phyloP scores from a whole-genome alignment of 1,140 invertebrate genomes.

The Bombus consobrinus region DNA sequence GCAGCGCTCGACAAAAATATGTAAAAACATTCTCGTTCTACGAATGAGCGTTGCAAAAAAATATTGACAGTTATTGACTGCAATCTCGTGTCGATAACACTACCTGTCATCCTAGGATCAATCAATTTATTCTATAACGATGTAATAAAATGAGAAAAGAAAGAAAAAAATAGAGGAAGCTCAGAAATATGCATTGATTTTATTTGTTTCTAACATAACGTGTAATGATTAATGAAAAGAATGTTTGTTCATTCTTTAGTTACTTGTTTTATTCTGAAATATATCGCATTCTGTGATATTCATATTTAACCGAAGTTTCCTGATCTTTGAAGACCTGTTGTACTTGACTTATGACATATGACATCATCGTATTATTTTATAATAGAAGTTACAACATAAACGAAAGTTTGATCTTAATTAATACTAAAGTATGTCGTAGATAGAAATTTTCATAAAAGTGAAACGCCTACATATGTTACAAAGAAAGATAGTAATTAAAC shows the following conservation, averaged over 20 bases:
- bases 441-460: neutral
- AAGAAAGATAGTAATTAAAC: too few species aligned
- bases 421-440: neutral
- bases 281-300: too few species aligned
- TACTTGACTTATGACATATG: neutral
- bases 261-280: too few species aligned
- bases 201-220: neutral
- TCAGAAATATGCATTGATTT: neutral
- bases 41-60: neutral
- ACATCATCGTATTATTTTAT: neutral
- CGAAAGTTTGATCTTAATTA: neutral
- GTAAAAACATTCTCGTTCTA: neutral
- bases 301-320: too few species aligned
- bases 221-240: neutral
- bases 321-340: too few species aligned
- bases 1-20: neutral
- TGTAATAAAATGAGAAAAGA: neutral
- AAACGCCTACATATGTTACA: too few species aligned
- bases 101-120: neutral
- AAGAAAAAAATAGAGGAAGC: neutral
- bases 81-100: neutral
- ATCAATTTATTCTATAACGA: constrained; percentile 3
- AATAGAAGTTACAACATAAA: too few species aligned
- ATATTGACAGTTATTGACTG: constrained; percentile 3
- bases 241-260: neutral